These are phyloP conservation scores for Lysiphlebus fabarum DNA, from an alignment of 1,140 invertebrate species.

Conservation along the genomic window DNA sequence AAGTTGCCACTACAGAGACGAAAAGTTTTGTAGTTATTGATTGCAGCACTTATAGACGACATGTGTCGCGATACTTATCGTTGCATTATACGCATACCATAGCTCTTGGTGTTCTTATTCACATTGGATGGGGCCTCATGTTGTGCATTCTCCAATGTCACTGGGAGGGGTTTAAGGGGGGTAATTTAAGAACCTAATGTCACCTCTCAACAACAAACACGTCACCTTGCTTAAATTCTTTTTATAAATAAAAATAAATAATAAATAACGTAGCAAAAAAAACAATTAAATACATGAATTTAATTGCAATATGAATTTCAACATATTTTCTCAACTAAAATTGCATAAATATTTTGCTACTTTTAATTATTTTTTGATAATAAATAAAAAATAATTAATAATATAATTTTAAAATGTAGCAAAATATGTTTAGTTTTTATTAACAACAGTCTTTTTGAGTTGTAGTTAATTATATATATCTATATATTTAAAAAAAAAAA, in stretches of 20 bases:
- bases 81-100: conserved; percentile 37
- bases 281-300: too few species aligned
- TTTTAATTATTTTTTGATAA: too few species aligned
- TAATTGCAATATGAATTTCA: neutral
- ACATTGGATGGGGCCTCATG: conserved; percentile 13
- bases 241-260: neutral
- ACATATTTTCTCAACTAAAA: neutral
- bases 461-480: conserved; percentile 1
- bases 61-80: conserved; percentile 47
- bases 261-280: too few species aligned
- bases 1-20: conserved; percentile 6
- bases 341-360: neutral
- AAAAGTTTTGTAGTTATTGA: conserved; percentile 35
- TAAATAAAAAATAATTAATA: too few species aligned
- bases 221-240: conserved; percentile 1
- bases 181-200: conserved; percentile 1
- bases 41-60: conserved; percentile 42
- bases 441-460: too few species aligned
- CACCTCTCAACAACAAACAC: conserved; percentile 4
- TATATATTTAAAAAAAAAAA: conserved; percentile 28
- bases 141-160: neutral
- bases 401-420: too few species aligned
- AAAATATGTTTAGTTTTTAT: too few species aligned
- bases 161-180: too few species aligned
- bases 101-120: conserved; percentile 6